A percentile compares a stretch with the other conserved stretches of the same genome.
phyloP scores from a whole-genome alignment of 2,888 invertebrate genomes.

The Megaustenia siamemsis region DNA sequence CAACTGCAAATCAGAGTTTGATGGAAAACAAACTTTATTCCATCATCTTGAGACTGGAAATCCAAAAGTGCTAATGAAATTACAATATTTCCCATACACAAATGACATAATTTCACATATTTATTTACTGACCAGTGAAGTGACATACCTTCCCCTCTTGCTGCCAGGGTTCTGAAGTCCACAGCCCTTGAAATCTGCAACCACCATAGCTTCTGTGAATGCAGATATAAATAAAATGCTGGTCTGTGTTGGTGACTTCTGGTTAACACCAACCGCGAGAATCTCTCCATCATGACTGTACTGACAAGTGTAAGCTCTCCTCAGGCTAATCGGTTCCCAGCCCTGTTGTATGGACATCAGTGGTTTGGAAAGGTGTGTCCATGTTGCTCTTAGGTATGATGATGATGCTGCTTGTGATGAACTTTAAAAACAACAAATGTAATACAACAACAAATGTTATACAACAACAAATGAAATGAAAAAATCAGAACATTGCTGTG shows the following conservation, averaged over 20 bases:
- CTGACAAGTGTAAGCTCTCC: slow-evolving; percentile 69
- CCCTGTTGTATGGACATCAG: slow-evolving; percentile 65
- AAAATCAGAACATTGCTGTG: too few relatives aligned
- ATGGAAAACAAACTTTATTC: too few relatives aligned
- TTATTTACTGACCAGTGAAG: too few relatives aligned
- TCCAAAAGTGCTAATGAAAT: too few relatives aligned
- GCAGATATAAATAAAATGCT: slow-evolving; percentile 75
- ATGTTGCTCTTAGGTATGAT: slow-evolving; percentile 60
- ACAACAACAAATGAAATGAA: too few relatives aligned
- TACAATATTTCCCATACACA: too few relatives aligned
- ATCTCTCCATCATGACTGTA: slow-evolving; percentile 75
- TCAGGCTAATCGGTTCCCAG: slow-evolving; percentile 67
- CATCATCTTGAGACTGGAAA: too few relatives aligned
- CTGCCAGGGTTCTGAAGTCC: slow-evolving; percentile 62
- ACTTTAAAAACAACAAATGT: background rate
- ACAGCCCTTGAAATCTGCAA: slow-evolving; percentile 71
- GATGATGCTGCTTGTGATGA: slow-evolving; percentile 8
- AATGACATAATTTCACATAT: too few relatives aligned
- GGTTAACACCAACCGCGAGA: slow-evolving; percentile 77
- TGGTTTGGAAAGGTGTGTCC: slow-evolving; percentile 70
- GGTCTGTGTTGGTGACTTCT: slow-evolving; percentile 68
- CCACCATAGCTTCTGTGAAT: slow-evolving; percentile 72
- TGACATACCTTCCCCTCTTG: slow-evolving; percentile 67
- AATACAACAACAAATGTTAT: background rate
- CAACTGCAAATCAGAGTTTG: too few relatives aligned